Percentiles rank a stretch among this genome's conserved stretches.
These are phyloP conservation scores for Siphamia tubifer DNA, from an alignment of 2,113 vertebrate species.

Conservation along the genomic window DNA sequence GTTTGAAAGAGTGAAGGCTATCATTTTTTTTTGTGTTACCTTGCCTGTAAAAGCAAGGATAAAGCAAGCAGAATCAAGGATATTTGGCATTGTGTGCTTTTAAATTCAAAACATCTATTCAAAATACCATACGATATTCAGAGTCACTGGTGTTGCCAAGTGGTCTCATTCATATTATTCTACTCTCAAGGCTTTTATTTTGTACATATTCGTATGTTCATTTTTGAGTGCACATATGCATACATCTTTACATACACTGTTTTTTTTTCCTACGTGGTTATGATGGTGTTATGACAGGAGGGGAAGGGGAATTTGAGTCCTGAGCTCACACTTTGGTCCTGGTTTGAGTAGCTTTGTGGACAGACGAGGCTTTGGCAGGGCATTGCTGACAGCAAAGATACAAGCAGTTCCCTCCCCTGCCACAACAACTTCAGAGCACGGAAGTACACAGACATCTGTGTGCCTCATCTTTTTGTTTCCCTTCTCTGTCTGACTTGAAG, in stretches of 20 bases:
- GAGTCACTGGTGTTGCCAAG: background rate
- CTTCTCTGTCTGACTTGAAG: constrained; percentile 9
- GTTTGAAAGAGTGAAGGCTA: background rate
- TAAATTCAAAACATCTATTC: constrained; percentile 12
- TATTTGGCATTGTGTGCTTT: constrained; percentile 19
- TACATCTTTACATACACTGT: background rate
- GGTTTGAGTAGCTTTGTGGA: constrained; percentile 28
- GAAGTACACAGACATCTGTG: constrained; percentile 19
- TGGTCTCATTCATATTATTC: constrained; percentile 9
- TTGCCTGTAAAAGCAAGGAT: constrained; percentile 20
- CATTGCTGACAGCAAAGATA: constrained; percentile 48
- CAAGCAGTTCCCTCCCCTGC: constrained; percentile 32
- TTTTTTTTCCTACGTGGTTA: constrained; percentile 7
- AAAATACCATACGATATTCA: constrained; percentile 18
- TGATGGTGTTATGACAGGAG: background rate
- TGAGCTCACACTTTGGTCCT: constrained; percentile 32
- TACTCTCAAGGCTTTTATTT: constrained; percentile 22
- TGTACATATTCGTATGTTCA: background rate
- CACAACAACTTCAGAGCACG: constrained; percentile 14
- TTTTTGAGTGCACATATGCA: background rate
- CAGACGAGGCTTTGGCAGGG: constrained; percentile 20
- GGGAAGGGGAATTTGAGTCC: constrained; percentile 8
- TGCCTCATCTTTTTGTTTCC: constrained; percentile 32
- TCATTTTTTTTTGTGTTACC: constrained; percentile 12
- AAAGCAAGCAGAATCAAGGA: constrained; percentile 32